Base-by-base conservation (phyloP, 2,113 vertebrate genomes). In the Scolopax mira region DNA sequence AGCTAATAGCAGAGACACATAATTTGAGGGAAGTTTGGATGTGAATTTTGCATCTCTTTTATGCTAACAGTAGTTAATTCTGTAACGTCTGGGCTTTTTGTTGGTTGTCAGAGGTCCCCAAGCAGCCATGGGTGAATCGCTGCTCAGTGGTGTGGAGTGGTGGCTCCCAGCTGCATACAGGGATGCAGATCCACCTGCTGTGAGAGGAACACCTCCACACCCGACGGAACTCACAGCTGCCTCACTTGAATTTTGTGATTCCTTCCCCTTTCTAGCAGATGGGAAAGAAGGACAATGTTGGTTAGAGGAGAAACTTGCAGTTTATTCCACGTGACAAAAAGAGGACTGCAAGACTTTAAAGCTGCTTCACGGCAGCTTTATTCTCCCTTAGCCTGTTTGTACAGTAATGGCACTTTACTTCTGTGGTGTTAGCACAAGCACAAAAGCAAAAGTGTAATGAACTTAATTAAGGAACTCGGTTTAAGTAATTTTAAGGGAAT, bases 401-500 rank as follows among this genome's bases (percentile, higher is more conserved):
- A 77, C 42, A 58, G n/a, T 82, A 71, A 30, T 30, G 17, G 18
- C 28, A 72, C 90, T 87, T 89, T 64, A 71, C 44, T 92, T 84
- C 6, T 25, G 9, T 60, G 51, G 4, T 73, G 11, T 57, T 78
- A 90, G 72, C 35, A 71, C 35, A 85, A 90, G 69, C 35, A 78
- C 35, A 85, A 88, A 81, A 66, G 0, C 18, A 25, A 15, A 78
- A 51, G 49, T 58, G 83, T 88, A 83, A 67, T 75, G 25, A 88
- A 84, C 25, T 65, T 49, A 88, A 69, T 57, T 88, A 86, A 91
- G 18, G 82, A 89, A 73, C 89, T 94, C 90, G 67, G 21, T 62
- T 57, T 65, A 88, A 88, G 89, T 89, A 5, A 79, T 95, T 96
- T 94, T 81, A 88, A 90, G 69, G 70, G 37, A 69, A 75, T 69